Conservation (phyloP, 2,888 invertebrate genomes). For the Acheta domesticus region DNA sequence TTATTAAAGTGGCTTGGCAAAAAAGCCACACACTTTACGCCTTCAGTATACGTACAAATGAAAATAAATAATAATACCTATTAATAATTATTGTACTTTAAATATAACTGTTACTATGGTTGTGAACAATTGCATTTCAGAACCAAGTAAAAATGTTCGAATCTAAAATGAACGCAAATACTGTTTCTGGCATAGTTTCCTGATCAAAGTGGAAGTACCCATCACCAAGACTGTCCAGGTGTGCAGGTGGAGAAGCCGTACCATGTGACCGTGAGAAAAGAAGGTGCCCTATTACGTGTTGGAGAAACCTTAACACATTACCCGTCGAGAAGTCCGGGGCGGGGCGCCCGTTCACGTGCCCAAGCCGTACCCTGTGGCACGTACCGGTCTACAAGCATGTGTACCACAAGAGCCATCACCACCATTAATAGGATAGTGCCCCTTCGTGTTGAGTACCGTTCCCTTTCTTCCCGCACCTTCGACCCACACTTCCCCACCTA, state of each 20-base stretch:
- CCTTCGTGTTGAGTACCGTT: no score
- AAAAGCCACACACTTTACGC: no score
- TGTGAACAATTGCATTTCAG: no score
- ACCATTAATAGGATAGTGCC: neutral
- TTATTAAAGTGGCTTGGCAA: no score
- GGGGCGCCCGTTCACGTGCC: slow-evolving; percentile 35
- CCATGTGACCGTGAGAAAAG: slow-evolving; percentile 37
- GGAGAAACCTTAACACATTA: slow-evolving; percentile 37
- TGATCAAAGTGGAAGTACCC: slow-evolving; percentile 35
- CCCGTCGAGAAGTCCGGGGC: slow-evolving; percentile 36
- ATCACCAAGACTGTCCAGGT: slow-evolving; percentile 38
- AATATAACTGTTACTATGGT: no score
- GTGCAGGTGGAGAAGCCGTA: slow-evolving; percentile 38
- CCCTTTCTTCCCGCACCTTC: no score
- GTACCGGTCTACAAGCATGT: slow-evolving; percentile 36
- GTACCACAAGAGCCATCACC: slow-evolving; percentile 31
- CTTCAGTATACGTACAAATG: no score
- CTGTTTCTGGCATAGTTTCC: slow-evolving; percentile 27
- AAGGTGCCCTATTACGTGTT: slow-evolving; percentile 35
- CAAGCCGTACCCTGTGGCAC: slow-evolving; percentile 37
- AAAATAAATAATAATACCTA: no score
- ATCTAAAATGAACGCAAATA: no score
- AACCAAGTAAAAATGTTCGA: no score
- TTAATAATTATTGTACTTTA: no score
- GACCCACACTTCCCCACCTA: no score